Conservation (phyloP, 2,888 invertebrate species). For the Agrilus biguttatus region DNA sequence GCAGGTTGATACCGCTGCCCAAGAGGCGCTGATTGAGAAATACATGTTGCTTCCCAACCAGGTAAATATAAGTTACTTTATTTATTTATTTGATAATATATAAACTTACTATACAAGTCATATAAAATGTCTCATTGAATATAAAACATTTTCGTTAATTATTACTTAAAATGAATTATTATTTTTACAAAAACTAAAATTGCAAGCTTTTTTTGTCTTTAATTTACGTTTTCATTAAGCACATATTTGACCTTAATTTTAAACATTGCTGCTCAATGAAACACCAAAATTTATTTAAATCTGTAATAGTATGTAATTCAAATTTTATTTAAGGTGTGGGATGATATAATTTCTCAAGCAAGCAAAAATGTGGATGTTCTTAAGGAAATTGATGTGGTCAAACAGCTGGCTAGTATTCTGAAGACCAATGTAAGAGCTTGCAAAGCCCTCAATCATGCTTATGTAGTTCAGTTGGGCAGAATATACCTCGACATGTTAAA, state of each 20-base stretch:
- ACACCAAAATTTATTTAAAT: background rate
- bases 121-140: too few relatives aligned
- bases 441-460: constrained; percentile 92
- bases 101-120: too few relatives aligned
- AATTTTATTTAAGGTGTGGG: constrained; percentile 52
- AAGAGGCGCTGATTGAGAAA: constrained; percentile 90
- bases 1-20: constrained; percentile 78
- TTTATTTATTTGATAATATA: too few relatives aligned
- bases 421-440: constrained; percentile 99
- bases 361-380: constrained; percentile 93
- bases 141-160: too few relatives aligned
- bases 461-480: constrained; percentile 85
- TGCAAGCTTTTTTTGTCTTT: too few relatives aligned
- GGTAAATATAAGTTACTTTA: constrained; percentile 29
- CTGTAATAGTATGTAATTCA: background rate
- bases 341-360: constrained; percentile 93
- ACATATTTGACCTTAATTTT: background rate
- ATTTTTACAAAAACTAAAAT: background rate
- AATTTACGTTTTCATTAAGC: too few relatives aligned
- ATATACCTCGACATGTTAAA: constrained; percentile 99
- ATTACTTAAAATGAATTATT: background rate
- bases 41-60: constrained; percentile 97
- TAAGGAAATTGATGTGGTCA: constrained; percentile 91
- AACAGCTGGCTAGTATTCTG: constrained; percentile 92
- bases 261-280: constrained; percentile 1